Conservation (phyloP, 2,888 invertebrate species). For the Polymixis lichenea region DNA sequence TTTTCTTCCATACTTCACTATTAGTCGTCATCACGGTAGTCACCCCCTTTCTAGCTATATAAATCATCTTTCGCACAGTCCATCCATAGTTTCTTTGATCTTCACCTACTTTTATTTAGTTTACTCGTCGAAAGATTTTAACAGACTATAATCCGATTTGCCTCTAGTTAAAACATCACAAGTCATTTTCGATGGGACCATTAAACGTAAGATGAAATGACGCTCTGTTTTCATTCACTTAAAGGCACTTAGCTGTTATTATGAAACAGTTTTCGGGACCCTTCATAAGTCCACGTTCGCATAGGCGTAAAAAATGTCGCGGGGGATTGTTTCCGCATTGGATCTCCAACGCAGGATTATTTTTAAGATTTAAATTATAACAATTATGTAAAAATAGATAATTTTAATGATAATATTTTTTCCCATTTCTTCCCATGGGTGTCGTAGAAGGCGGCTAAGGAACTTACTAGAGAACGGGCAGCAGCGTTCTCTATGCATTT, state of each 20-base stretch:
- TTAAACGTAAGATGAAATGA: slow-evolving; percentile 10
- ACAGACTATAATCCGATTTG: not conserved
- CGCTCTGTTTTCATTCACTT: slow-evolving; percentile 1
- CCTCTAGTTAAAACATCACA: not conserved
- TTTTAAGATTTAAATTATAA: no score
- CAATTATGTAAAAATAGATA: no score
- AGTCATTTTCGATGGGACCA: slow-evolving; percentile 1
- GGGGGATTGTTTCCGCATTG: no score
- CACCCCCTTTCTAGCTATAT: not conserved
- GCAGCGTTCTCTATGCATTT: no score
- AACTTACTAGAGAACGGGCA: no score
- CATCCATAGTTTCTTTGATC: not conserved
- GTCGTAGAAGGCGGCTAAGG: no score
- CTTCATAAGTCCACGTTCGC: no score
- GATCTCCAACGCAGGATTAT: no score
- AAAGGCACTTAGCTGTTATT: slow-evolving; percentile 14
- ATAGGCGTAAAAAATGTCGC: no score
- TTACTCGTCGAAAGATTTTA: not conserved
- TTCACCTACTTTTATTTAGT: not conserved
- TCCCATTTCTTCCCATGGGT: no score
- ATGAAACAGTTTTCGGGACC: not conserved
- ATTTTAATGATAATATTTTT: no score
- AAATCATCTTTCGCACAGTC: not conserved
- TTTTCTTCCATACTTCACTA: not conserved
- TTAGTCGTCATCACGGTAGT: not conserved